A percentile compares a stretch with the other conserved stretches of the same genome.
These are phyloP conservation scores for Speoplatyrhinus poulsoni DNA, from an alignment of 2,113 vertebrate species.

Conservation along the genomic window DNA sequence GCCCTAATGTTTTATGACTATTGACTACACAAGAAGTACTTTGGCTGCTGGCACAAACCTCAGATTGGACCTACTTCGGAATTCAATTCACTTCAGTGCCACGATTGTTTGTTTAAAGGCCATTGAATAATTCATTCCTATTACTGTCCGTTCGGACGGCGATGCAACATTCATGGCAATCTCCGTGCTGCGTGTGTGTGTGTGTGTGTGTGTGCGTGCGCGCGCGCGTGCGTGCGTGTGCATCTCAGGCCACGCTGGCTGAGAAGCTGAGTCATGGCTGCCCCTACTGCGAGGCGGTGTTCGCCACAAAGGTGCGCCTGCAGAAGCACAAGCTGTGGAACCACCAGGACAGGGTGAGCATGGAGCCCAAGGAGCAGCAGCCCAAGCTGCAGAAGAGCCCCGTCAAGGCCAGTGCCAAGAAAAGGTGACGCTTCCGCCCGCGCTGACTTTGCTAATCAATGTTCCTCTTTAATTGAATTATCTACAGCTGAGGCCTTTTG, in stretches of 20 bases:
- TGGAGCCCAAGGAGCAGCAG: constrained; percentile 71
- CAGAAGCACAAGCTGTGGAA: constrained; percentile 96
- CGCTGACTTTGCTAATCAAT: not conserved
- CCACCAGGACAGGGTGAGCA: constrained; percentile 82
- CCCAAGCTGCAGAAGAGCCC: constrained; percentile 78
- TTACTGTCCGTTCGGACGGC: constrained; percentile 2
- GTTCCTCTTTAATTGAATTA: not conserved
- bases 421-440: constrained; percentile 80
- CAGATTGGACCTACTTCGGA: not conserved
- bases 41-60: not conserved
- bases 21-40: not conserved
- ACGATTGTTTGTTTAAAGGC: too few relatives aligned
- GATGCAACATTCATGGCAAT: constrained; percentile 21
- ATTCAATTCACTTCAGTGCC: not conserved
- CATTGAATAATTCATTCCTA: not conserved
- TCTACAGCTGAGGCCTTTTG: too few relatives aligned
- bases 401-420: constrained; percentile 83
- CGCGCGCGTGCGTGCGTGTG: constrained; percentile 16
- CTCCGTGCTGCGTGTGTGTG: constrained; percentile 7
- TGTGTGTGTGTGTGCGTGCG: constrained; percentile 12
- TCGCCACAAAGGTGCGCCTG: constrained; percentile 93
- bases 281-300: constrained; percentile 90
- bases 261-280: constrained; percentile 90
- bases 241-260: constrained; percentile 79
- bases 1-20: constrained; percentile 8